phyloP scores from a whole-genome alignment of 2,888 invertebrate genomes.

The Parnassius apollo region DNA sequence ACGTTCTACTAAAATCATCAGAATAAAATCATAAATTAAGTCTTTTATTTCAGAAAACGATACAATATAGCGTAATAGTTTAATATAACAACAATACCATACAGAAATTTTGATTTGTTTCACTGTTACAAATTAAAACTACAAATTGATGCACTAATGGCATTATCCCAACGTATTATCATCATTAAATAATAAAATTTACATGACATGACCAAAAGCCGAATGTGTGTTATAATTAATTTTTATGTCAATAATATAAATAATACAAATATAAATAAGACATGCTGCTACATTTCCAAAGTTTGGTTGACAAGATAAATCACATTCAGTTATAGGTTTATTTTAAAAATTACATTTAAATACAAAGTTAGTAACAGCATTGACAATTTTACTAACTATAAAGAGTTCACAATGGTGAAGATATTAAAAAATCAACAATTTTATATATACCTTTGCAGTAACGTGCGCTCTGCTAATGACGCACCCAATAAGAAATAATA shows the following conservation, averaged over 20 bases:
- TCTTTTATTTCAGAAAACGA: conserved; percentile 78
- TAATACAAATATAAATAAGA: background rate
- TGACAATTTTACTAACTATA: background rate
- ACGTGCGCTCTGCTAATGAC: conserved; percentile 6
- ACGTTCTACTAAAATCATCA: background rate
- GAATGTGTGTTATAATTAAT: background rate
- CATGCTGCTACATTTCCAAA: background rate
- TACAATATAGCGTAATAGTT: conserved; percentile 75
- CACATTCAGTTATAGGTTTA: too few relatives aligned
- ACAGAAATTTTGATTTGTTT: conserved; percentile 51
- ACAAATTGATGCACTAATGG: conserved; percentile 38
- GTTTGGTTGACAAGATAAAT: too few relatives aligned
- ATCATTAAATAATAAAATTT: conserved; percentile 39
- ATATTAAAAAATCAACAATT: background rate
- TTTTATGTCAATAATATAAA: background rate
- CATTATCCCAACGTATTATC: conserved; percentile 47
- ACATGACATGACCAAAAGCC: conserved; percentile 38
- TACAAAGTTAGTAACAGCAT: background rate
- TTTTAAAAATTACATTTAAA: background rate
- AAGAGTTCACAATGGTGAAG: background rate
- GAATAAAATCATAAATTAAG: conserved; percentile 46
- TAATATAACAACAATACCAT: conserved; percentile 74
- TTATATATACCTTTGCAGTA: background rate
- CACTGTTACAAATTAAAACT: conserved; percentile 37
- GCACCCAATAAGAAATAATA: conserved; percentile 7